Evolutionary conservation across 1,140 invertebrate species (phyloP).

Genomic region (Atopsyche davidsoni): DNA sequence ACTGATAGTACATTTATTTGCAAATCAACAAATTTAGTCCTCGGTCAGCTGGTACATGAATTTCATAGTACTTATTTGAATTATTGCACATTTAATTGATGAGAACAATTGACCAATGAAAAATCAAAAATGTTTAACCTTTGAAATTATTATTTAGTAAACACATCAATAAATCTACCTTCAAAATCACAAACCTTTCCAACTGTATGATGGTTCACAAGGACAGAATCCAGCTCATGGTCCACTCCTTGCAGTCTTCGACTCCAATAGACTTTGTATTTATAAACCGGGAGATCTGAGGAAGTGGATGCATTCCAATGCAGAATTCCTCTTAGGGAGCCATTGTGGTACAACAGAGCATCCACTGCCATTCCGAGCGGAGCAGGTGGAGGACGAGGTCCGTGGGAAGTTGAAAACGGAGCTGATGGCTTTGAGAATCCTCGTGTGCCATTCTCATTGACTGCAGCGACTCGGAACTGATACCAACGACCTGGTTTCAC

Average conservation of each 20-base stretch:
- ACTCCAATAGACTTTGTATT: slow-evolving; percentile 60
- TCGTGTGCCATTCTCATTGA: slow-evolving; percentile 61
- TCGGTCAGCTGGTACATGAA: no score
- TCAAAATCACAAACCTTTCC: slow-evolving; percentile 53
- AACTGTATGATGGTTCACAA: slow-evolving; percentile 54
- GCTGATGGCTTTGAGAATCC: slow-evolving; percentile 61
- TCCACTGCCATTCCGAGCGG: slow-evolving; percentile 58
- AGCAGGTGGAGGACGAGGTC: slow-evolving; percentile 56
- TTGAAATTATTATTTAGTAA: no score
- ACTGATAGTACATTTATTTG: no score
- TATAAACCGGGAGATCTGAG: slow-evolving; percentile 58
- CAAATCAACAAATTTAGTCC: no score
- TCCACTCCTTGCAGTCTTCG: slow-evolving; percentile 48
- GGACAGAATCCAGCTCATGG: slow-evolving; percentile 50
- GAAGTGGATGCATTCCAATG: slow-evolving; percentile 55
- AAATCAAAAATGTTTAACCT: no score
- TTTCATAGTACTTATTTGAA: no score
- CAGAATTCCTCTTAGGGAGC: slow-evolving; percentile 51
- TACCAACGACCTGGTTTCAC: slow-evolving; percentile 69
- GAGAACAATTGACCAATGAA: no score
- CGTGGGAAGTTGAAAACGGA: slow-evolving; percentile 57
- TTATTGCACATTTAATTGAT: no score
- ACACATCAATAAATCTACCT: no score
- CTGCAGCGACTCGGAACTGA: slow-evolving; percentile 66
- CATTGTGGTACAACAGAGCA: slow-evolving; percentile 42